Base-by-base conservation (phyloP, 2,888 invertebrate species). In the Nysson spinosus region DNA sequence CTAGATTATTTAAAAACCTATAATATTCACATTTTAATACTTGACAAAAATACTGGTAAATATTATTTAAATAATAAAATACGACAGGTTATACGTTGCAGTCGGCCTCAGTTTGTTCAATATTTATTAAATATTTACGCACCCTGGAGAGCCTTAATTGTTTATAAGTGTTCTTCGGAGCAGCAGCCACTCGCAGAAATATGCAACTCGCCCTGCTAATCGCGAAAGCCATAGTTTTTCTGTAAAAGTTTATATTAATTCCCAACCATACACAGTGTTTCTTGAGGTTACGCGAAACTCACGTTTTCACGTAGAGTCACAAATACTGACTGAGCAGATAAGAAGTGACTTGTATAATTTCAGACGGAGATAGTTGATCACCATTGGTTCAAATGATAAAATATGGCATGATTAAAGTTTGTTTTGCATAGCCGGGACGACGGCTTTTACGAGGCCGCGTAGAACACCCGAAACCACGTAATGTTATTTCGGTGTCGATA, bases 201-300 rank as follows among this genome's bases (percentile, higher is more conserved):
- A 75, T 47, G n/a, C 62, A 68, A 14, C 75, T 51, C 1, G 72
- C 69, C 43, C 75, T 72, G 26, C 50, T 77, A 5, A 81, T 67
- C 6, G 72, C 54, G 42, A 79, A 83, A 51, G 80, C 75, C 84
- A 84, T 84, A 35, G 40, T 73, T 58, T 35, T 19, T 7, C 11
- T 2, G 2, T n/a, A 26, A 11, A 49, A 43, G 17, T 19, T 20
- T 3, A 26, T 16, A 40, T 7, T 17, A 9, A 1, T n/a, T 7
- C 26, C 3, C 7, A 0, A 22, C 19, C n/a, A n/a, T n/a, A n/a
- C n/a, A n/a, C n/a, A n/a, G n/a, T n/a, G n/a, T n/a, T n/a, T n/a
- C n/a, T n/a, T n/a, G n/a, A n/a, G n/a, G n/a, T n/a, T n/a, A n/a
- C n/a, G n/a, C n/a, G n/a, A n/a, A n/a, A n/a, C n/a, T n/a, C n/a